These are phyloP conservation scores for Papilio gigon DNA, from an alignment of 2,888 invertebrate genomes.

Conservation along the genomic window DNA sequence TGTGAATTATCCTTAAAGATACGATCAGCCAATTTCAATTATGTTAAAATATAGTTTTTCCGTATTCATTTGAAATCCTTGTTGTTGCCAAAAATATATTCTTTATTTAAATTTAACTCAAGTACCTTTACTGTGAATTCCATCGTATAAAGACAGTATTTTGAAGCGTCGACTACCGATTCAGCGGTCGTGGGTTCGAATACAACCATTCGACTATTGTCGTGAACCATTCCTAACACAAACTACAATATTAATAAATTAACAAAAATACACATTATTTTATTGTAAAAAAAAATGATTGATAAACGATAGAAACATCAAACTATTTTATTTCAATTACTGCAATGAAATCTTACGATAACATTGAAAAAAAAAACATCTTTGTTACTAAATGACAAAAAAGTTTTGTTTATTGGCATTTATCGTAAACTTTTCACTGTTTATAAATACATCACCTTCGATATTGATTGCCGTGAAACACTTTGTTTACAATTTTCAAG, in stretches of 20 bases:
- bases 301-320: too few species aligned
- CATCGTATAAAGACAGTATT: too few species aligned
- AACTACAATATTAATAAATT: too few species aligned
- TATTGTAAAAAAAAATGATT: too few species aligned
- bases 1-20: neutral
- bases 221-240: too few species aligned
- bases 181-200: too few species aligned
- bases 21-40: neutral
- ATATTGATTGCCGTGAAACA: slow-evolving; percentile 31
- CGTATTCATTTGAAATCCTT: neutral
- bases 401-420: neutral
- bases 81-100: neutral
- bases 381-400: slow-evolving; percentile 7
- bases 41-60: slow-evolving; percentile 6
- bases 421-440: slow-evolving; percentile 34
- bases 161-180: too few species aligned
- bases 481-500: slow-evolving; percentile 17
- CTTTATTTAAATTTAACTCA: neutral
- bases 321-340: too few species aligned
- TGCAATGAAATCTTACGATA: too few species aligned
- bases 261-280: too few species aligned
- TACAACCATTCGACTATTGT: too few species aligned
- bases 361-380: neutral
- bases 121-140: too few species aligned
- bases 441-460: slow-evolving; percentile 35